phyloP scores from a whole-genome alignment of 2,797 vertebrate species.

The Lacerta viridis region DNA sequence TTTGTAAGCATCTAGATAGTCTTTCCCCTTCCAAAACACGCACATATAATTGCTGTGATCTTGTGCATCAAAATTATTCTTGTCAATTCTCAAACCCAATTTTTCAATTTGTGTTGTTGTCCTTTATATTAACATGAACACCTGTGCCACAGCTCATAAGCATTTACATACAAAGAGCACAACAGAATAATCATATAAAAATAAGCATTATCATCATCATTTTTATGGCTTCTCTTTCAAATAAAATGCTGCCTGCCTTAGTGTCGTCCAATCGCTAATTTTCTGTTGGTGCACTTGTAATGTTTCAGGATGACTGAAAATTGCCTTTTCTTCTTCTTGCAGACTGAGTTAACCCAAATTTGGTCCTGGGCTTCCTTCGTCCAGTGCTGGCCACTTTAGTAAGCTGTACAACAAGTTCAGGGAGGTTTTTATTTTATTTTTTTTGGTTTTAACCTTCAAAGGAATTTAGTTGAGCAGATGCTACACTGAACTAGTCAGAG shows the following conservation, averaged over 20 bases:
- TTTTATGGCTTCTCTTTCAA: conserved; percentile 64
- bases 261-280: conserved; percentile 72
- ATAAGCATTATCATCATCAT: conserved; percentile 36
- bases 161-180: conserved; percentile 75
- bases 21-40: background rate
- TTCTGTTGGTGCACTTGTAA: conserved; percentile 65
- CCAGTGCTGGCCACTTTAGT: conserved; percentile 65
- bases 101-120: conserved; percentile 54
- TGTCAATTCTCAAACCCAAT: conserved; percentile 63
- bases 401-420: conserved; percentile 64
- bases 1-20: background rate
- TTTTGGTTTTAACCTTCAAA: conserved; percentile 83
- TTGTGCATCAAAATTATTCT: background rate
- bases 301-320: conserved; percentile 50
- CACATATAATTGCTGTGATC: background rate
- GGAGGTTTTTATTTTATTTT: background rate
- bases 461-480: conserved; percentile 87
- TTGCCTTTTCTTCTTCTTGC: conserved; percentile 59
- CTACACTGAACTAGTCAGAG: conserved; percentile 84
- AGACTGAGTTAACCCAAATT: conserved; percentile 55
- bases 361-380: conserved; percentile 66
- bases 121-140: conserved; percentile 74
- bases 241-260: conserved; percentile 66
- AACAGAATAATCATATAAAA: conserved; percentile 63
- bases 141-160: conserved; percentile 70